phyloP scores from a whole-genome alignment of 2,113 vertebrate species.

The Xenotilapia longispinis region DNA sequence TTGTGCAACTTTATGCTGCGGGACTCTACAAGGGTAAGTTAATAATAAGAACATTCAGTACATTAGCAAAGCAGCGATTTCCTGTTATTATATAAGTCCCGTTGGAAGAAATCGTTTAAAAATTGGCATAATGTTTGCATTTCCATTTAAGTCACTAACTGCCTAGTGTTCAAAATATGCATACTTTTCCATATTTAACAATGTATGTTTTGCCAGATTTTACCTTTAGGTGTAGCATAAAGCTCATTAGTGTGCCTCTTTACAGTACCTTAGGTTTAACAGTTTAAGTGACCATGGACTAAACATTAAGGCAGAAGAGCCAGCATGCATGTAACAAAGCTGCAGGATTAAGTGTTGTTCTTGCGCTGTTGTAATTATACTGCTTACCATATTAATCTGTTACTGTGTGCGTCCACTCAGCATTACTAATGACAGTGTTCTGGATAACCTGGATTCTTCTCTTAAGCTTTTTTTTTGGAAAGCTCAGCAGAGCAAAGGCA shows the following conservation, averaged over 20 bases:
- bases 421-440: constrained; percentile 47
- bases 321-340: constrained; percentile 16
- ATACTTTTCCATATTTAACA: background rate
- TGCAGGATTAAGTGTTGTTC: constrained; percentile 49
- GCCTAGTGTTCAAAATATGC: background rate
- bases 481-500: constrained; percentile 1
- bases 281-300: background rate
- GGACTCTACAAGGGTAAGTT: background rate
- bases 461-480: constrained; percentile 4
- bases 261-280: background rate
- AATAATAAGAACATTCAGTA: background rate
- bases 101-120: background rate
- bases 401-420: constrained; percentile 42
- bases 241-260: background rate
- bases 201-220: background rate
- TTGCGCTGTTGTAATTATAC: constrained; percentile 45
- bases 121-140: background rate
- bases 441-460: constrained; percentile 28
- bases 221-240: background rate
- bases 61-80: background rate
- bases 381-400: constrained; percentile 49
- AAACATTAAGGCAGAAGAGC: background rate
- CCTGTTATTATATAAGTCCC: background rate
- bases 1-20: background rate
- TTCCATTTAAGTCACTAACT: background rate